A percentile compares a stretch with the other conserved stretches of the same genome.
Conservation (phyloP, 2,888 invertebrate genomes). For the Caenorhabditis imperialis region DNA sequence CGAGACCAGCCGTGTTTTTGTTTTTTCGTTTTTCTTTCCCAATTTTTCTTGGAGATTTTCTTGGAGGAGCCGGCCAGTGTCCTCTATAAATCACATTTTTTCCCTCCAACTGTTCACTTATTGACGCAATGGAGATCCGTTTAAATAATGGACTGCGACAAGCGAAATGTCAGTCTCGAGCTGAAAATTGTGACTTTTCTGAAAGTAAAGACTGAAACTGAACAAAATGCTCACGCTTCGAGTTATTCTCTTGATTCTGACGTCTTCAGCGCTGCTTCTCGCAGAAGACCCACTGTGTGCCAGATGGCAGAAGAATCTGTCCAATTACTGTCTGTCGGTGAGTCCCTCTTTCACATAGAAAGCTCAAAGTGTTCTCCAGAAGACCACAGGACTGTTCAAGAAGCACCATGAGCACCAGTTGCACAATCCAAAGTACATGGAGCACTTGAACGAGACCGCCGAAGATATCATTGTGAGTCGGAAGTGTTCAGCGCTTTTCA, state of each 20-base stretch:
- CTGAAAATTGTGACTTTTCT: too few species aligned
- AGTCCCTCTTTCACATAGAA: neutral
- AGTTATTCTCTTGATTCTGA: conserved; percentile 18
- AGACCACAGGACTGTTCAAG: conserved; percentile 37
- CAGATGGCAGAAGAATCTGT: conserved; percentile 40
- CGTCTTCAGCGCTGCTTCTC: conserved; percentile 9
- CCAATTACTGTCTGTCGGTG: conserved; percentile 27
- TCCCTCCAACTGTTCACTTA: too few species aligned
- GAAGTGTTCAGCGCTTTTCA: too few species aligned
- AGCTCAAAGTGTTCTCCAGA: conserved; percentile 13
- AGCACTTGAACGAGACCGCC: conserved; percentile 13
- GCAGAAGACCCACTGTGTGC: conserved; percentile 31
- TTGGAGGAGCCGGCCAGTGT: too few species aligned
- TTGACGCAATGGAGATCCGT: too few species aligned
- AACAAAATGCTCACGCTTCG: conserved; percentile 5
- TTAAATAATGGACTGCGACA: too few species aligned
- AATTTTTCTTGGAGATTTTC: too few species aligned
- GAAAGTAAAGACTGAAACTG: neutral
- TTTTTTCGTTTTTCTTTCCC: too few species aligned
- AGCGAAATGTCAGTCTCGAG: too few species aligned
- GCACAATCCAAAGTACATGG: conserved; percentile 14
- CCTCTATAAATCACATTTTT: too few species aligned
- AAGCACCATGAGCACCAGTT: conserved; percentile 27
- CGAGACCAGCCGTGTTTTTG: too few species aligned
- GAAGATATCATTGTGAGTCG: conserved; percentile 26